These are phyloP conservation scores for Acanthosoma haemorrhoidale DNA, from an alignment of 2,888 invertebrate species.

Conservation along the genomic window DNA sequence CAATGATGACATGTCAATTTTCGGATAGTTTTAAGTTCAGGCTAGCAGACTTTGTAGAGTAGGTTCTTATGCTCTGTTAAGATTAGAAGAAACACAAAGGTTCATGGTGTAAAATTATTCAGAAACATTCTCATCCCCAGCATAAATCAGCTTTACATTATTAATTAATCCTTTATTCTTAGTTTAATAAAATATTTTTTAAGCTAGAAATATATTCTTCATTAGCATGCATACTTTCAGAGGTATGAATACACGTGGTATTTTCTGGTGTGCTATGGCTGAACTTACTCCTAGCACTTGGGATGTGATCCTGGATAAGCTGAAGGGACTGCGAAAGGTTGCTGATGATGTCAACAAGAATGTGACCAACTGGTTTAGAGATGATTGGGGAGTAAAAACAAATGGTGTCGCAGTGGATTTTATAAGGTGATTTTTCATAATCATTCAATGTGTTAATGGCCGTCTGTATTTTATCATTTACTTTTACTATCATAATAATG, in stretches of 20 bases:
- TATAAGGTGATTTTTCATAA: constrained; percentile 36
- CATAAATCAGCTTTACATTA: too few relatives aligned
- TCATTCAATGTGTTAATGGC: too few relatives aligned
- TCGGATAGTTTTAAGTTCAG: too few relatives aligned
- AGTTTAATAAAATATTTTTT: too few relatives aligned
- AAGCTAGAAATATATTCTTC: too few relatives aligned
- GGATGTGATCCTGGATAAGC: constrained; percentile 49
- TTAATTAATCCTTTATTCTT: too few relatives aligned
- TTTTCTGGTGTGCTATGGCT: constrained; percentile 62
- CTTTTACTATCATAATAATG: neutral
- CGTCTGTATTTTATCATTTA: neutral
- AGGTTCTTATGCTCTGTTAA: too few relatives aligned
- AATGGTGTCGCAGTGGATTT: constrained; percentile 43
- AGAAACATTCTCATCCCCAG: too few relatives aligned
- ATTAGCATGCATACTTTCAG: neutral
- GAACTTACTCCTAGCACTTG: constrained; percentile 63
- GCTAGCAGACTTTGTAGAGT: too few relatives aligned
- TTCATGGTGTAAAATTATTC: too few relatives aligned
- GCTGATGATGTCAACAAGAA: constrained; percentile 65
- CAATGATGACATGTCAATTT: too few relatives aligned
- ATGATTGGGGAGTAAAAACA: constrained; percentile 60
- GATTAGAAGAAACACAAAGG: too few relatives aligned
- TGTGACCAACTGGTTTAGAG: constrained; percentile 61
- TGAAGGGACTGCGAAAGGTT: constrained; percentile 54
- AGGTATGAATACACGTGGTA: constrained; percentile 14